Percentiles rank a stretch among this genome's conserved stretches.
Evolutionary conservation across 1,140 invertebrate species (phyloP).

Genomic region (Bombus confusus): DNA sequence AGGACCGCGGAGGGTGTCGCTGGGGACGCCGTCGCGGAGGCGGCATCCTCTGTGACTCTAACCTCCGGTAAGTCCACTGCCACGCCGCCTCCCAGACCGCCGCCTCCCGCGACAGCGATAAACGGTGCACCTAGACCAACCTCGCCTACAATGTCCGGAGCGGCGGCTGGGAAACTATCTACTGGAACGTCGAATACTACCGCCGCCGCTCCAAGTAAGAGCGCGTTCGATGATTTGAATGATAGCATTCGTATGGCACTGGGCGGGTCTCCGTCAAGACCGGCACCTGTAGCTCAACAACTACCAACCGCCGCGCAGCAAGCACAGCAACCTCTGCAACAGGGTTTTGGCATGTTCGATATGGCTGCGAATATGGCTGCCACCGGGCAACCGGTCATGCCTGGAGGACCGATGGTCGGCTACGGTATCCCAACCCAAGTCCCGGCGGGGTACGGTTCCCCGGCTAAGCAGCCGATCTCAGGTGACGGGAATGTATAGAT

Average conservation of each 20-base stretch:
- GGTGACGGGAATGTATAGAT: constrained; percentile 77
- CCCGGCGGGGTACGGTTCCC: constrained; percentile 84
- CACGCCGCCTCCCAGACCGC: constrained; percentile 82
- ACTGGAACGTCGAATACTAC: constrained; percentile 49
- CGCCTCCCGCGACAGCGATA: constrained; percentile 80
- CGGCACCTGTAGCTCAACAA: constrained; percentile 76
- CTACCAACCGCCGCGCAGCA: constrained; percentile 72
- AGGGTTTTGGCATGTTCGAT: constrained; percentile 74
- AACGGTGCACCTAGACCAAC: constrained; percentile 80
- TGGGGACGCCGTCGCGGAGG: constrained; percentile 69
- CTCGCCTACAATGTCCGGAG: constrained; percentile 75
- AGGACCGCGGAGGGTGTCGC: constrained; percentile 67
- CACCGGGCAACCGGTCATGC: constrained; percentile 67
- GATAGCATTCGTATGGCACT: constrained; percentile 87
- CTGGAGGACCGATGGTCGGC: constrained; percentile 64
- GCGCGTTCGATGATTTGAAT: constrained; percentile 88
- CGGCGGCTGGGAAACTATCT: constrained; percentile 71
- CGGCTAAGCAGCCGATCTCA: constrained; percentile 84
- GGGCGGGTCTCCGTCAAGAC: constrained; percentile 84
- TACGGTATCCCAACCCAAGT: constrained; percentile 75
- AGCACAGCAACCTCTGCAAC: constrained; percentile 73
- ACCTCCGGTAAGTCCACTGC: constrained; percentile 76
- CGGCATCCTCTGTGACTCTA: constrained; percentile 69
- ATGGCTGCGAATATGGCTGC: constrained; percentile 53
- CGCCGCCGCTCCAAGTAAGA: constrained; percentile 81